Evolutionary conservation across 35 echinoderm and acorn worm species (phyloP).

Genomic region (Ophiothrix spiculata): DNA sequence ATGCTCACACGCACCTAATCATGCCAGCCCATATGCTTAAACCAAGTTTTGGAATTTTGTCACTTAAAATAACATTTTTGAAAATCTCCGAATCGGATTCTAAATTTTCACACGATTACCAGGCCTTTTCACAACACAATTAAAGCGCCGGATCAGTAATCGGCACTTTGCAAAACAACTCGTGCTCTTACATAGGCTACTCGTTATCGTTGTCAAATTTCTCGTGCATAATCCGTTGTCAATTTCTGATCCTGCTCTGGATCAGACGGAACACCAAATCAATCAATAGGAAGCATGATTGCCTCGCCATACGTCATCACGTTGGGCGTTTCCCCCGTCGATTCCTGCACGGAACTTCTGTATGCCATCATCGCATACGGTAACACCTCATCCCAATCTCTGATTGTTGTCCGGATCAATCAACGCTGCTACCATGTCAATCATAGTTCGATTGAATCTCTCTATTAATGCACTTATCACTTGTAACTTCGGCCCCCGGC

Average conservation of each 20-base stretch:
- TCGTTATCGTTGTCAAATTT: neutral
- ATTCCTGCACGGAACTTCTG: constrained; percentile 13
- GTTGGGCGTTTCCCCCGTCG: constrained; percentile 52
- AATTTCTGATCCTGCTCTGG: neutral
- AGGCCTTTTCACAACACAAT: too few species aligned
- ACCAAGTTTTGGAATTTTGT: too few species aligned
- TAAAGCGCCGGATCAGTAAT: too few species aligned
- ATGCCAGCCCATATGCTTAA: too few species aligned
- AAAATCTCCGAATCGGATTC: too few species aligned
- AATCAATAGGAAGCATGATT: constrained; percentile 40
- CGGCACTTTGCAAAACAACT: constrained; percentile 12
- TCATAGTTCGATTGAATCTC: constrained; percentile 48
- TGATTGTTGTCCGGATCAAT: constrained; percentile 32
- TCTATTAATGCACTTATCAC: too few species aligned
- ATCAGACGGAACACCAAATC: constrained; percentile 10
- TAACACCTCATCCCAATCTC: constrained; percentile 48
- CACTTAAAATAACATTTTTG: too few species aligned
- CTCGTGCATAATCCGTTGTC: constrained; percentile 13
- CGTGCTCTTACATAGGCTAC: constrained; percentile 18
- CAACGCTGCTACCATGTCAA: constrained; percentile 15
- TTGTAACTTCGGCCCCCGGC: too few species aligned
- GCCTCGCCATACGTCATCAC: constrained; percentile 56
- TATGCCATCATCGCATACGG: constrained; percentile 41
- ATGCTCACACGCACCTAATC: too few species aligned
- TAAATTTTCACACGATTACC: too few species aligned